These are phyloP conservation scores for Synergus gifuensis DNA, from an alignment of 2,888 invertebrate species.

Conservation along the genomic window DNA sequence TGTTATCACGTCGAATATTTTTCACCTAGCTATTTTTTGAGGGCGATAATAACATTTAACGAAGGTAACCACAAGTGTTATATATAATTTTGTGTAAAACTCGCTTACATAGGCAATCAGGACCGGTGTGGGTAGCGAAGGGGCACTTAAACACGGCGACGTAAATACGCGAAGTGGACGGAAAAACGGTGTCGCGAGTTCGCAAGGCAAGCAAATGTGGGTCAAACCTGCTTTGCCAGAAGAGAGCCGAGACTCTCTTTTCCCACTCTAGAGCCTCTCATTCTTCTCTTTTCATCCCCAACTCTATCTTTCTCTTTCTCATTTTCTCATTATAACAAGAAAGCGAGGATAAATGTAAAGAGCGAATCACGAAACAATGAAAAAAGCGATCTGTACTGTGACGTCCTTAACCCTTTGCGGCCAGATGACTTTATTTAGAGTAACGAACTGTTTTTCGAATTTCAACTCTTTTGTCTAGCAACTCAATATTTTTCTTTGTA, in stretches of 20 bases:
- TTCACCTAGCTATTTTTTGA: not conserved
- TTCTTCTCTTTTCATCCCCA: conserved; percentile 16
- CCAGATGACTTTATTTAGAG: conserved; percentile 4
- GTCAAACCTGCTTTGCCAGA: conserved; percentile 29
- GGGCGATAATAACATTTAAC: conserved; percentile 19
- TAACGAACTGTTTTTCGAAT: conserved; percentile 5
- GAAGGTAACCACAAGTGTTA: conserved; percentile 24
- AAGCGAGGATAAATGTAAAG: conserved; percentile 38
- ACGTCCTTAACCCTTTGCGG: conserved; percentile 27
- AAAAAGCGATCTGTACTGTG: conserved; percentile 28
- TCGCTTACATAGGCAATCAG: conserved; percentile 1
- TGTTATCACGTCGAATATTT: not conserved
- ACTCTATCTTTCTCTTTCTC: conserved; percentile 31
- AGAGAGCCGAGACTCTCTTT: conserved; percentile 11
- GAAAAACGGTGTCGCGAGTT: conserved; percentile 53
- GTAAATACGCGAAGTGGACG: conserved; percentile 56
- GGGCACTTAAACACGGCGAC: conserved; percentile 47
- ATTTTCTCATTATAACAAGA: conserved; percentile 39
- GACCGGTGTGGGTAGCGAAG: conserved; percentile 7
- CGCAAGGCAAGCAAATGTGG: conserved; percentile 34
- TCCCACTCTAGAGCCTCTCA: not conserved
- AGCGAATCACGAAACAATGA: conserved; percentile 40
- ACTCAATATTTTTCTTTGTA: conserved; percentile 4
- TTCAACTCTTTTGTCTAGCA: not conserved
- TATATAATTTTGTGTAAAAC: conserved; percentile 17